These are phyloP conservation scores for Drosophila neoperkinsi DNA, from an alignment of 2,888 invertebrate species.

Conservation along the genomic window DNA sequence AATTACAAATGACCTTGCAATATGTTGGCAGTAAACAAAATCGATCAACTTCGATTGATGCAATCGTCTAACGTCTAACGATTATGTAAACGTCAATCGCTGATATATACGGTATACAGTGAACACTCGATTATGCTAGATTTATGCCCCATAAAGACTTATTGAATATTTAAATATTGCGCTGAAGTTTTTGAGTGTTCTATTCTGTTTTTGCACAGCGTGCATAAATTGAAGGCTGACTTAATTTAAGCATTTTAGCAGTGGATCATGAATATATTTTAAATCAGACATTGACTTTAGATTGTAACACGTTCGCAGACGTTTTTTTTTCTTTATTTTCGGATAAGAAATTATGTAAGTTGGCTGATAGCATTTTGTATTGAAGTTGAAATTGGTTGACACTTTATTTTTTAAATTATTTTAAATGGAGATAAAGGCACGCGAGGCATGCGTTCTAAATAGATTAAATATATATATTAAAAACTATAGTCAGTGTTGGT, in stretches of 20 bases:
- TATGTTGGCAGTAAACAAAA: constrained; percentile 41
- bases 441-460: background rate
- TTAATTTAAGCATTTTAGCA: background rate
- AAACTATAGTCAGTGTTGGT: background rate
- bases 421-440: background rate
- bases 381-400: background rate
- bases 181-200: background rate
- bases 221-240: background rate
- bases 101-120: constrained; percentile 24
- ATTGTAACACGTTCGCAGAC: background rate
- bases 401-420: background rate
- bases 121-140: constrained; percentile 25
- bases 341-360: background rate
- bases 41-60: constrained; percentile 60
- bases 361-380: background rate
- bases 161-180: background rate
- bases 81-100: constrained; percentile 50
- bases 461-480: background rate
- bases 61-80: constrained; percentile 29
- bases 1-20: constrained; percentile 58
- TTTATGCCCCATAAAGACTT: background rate
- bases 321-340: background rate
- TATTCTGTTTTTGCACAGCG: background rate
- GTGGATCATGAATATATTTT: background rate
- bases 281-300: background rate